These are phyloP conservation scores for Pomatostomus ruficeps DNA, from an alignment of 2,113 vertebrate genomes.

Conservation along the genomic window DNA sequence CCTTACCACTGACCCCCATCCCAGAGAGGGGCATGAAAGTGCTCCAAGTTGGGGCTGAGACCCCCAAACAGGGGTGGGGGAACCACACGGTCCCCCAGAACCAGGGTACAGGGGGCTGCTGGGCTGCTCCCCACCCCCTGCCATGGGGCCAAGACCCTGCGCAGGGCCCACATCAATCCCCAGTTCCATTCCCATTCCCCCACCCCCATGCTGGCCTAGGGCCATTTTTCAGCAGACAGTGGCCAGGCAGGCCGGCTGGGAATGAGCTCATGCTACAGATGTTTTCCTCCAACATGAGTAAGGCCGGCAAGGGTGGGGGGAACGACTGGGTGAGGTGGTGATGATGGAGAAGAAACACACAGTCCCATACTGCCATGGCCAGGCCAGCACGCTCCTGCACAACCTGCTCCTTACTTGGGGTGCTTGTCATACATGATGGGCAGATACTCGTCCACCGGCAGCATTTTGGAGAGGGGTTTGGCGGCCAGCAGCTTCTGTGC, in stretches of 20 bases:
- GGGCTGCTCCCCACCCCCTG: neutral
- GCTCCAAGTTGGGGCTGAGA: neutral
- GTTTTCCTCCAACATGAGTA: slow-evolving; percentile 51
- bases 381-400: neutral
- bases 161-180: neutral
- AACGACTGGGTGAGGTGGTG: neutral
- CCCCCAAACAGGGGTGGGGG: fast-evolving
- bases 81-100: neutral
- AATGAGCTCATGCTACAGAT: slow-evolving; percentile 63
- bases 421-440: slow-evolving; percentile 98
- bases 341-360: neutral
- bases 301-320: fast-evolving
- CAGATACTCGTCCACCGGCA: slow-evolving; percentile 94
- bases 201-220: neutral
- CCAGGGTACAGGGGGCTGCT: neutral
- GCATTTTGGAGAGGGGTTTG: slow-evolving; percentile 87
- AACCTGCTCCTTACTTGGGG: slow-evolving; percentile 80
- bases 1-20: fast-evolving
- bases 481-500: slow-evolving; percentile 89
- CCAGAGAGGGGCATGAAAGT: neutral
- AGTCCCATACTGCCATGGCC: fast-evolving
- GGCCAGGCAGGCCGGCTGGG: neutral
- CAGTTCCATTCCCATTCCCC: neutral
- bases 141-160: neutral
- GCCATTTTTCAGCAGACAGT: slow-evolving; percentile 20